Evolutionary conservation across 2,797 vertebrate species (phyloP), one percentile per base, ranked within the genome.

Genomic region (Hoplostethus atlanticus): DNA sequence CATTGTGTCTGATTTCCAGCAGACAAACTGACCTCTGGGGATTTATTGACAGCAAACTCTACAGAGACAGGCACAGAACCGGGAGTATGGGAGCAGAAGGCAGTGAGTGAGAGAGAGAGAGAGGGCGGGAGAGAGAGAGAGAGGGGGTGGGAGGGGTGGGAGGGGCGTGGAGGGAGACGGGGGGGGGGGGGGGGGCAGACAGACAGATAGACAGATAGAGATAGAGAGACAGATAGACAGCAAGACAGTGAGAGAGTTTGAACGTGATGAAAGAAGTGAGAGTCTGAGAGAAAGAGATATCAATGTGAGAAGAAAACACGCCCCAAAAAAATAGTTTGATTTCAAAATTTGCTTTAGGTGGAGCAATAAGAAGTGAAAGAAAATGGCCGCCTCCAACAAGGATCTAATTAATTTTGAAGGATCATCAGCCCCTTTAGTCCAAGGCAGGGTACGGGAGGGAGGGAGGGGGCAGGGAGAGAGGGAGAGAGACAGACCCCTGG

Each of bases 401-500:
- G 96, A 97, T 97, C 96, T 97, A 96, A 96, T 98, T 98, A 97
- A 98, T 98, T 98, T 97, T 97, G 97, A 98, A 97, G 96, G 96
- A 97, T 94, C 94, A 96, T 96, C 96, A 96, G 95, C 96, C 96
- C 96, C 96, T 96, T 96, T 97, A 96, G 96, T 97, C 96, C 96
- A 93, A 96, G 95, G 96, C 93, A 94, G 95, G 96, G 94, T 95
- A 96, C 94, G 95, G 94, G 95, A 95, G 94, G 83, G 77, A 80
- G 75, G 86, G 79, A 59, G 76, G 71, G 67, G 67, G 84, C 61
- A 68, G 79, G 81, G 85, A 74, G 74, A 80, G 83, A 40, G 74
- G 76, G 75, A 71, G 48, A 48, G 66, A 89, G 95, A 86, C 91
- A 94, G 96, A 97, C 96, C 96, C 96, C 96, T 96, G 96, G 93